A percentile compares a stretch with the other conserved stretches of the same genome.
Evolutionary conservation across 2,113 vertebrate genomes (phyloP).

Genomic region (Lucifuga dentata): DNA sequence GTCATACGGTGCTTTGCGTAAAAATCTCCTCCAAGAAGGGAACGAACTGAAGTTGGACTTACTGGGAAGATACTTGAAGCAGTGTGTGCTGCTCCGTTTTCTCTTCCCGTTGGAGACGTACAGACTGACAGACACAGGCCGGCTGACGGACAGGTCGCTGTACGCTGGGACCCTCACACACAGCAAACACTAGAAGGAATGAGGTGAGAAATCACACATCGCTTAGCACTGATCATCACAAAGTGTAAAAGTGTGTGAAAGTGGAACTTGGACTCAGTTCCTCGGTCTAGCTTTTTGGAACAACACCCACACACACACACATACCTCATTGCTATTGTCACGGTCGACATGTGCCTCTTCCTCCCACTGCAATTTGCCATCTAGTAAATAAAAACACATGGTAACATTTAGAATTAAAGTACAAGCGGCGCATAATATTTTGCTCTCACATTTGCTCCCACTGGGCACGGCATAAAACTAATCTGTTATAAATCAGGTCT

Average conservation of each 20-base stretch:
- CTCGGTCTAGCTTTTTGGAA: too few relatives aligned
- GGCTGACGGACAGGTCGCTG: constrained; percentile 85
- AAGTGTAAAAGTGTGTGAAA: too few relatives aligned
- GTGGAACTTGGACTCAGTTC: too few relatives aligned
- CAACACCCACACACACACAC: neutral
- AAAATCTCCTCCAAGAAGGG: too few relatives aligned
- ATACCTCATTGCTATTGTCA: constrained; percentile 90
- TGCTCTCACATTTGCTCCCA: too few relatives aligned
- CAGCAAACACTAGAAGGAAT: constrained; percentile 80
- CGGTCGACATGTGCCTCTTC: constrained; percentile 89
- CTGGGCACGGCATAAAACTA: too few relatives aligned
- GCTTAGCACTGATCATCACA: too few relatives aligned
- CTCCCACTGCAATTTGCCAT: constrained; percentile 93
- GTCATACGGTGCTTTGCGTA: too few relatives aligned
- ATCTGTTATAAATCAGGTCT: too few relatives aligned
- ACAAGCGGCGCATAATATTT: too few relatives aligned
- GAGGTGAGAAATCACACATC: neutral
- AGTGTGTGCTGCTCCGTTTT: constrained; percentile 90
- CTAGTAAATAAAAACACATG: constrained; percentile 65
- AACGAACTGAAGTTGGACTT: constrained; percentile 33
- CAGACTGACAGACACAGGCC: constrained; percentile 88
- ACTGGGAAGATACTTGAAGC: constrained; percentile 92
- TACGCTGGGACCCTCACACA: constrained; percentile 88
- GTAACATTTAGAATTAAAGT: neutral
- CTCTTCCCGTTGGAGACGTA: constrained; percentile 92